Percentiles rank a stretch among this genome's conserved stretches.
These are phyloP conservation scores for Fulica atra DNA, from an alignment of 2,113 vertebrate species.

Conservation along the genomic window DNA sequence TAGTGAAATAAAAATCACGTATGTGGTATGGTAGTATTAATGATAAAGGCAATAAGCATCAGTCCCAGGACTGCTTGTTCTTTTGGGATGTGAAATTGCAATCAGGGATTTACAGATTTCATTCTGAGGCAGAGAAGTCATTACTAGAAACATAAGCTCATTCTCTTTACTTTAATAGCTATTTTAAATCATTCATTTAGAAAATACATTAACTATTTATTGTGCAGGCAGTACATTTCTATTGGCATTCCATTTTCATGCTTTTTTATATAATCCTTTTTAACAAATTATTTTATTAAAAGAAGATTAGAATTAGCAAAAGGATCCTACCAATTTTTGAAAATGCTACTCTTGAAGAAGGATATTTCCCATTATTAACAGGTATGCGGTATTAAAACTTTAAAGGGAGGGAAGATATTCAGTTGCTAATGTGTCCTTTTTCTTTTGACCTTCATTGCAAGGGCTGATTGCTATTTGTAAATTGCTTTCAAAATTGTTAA, in stretches of 20 bases:
- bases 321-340: constrained; percentile 61
- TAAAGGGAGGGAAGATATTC: constrained; percentile 58
- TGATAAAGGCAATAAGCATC: constrained; percentile 67
- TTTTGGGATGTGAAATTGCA: constrained; percentile 80
- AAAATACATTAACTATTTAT: constrained; percentile 82
- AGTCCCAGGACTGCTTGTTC: constrained; percentile 73
- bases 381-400: constrained; percentile 60
- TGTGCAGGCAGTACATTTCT: constrained; percentile 65
- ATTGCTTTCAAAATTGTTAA: constrained; percentile 54
- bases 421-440: constrained; percentile 67
- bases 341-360: constrained; percentile 66
- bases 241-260: constrained; percentile 60
- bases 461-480: constrained; percentile 60
- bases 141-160: constrained; percentile 85
- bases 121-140: constrained; percentile 84
- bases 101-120: constrained; percentile 85
- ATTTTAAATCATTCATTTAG: constrained; percentile 86
- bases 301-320: constrained; percentile 63
- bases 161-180: constrained; percentile 84
- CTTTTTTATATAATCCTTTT: constrained; percentile 61
- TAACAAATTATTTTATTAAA: constrained; percentile 74
- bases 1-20: constrained; percentile 64
- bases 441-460: constrained; percentile 58
- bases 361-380: constrained; percentile 61
- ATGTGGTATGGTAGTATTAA: constrained; percentile 55